Base-by-base conservation (phyloP, 2,113 vertebrate genomes). In the Chunga burmeisteri region DNA sequence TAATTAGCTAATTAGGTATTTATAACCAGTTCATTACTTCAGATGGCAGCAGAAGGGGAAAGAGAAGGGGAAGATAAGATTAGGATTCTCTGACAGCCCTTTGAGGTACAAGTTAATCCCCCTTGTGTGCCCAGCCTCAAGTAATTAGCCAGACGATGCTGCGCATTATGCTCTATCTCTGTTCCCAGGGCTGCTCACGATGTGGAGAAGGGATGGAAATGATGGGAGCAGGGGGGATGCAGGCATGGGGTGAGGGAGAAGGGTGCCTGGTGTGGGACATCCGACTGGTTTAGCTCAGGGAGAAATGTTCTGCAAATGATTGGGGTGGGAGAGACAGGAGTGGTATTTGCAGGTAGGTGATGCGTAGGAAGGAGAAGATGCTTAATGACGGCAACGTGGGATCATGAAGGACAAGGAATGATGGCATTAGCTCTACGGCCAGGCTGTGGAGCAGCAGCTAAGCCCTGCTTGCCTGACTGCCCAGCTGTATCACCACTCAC, bases 1-100 rank as follows among this genome's bases (percentile, higher is more conserved):
- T 98, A 98, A 98, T 97, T 96, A 98, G 94, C 96, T 98, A 98
- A 98, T 98, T 98, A 98, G 93, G 86, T 94, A 97, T 96, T 97
- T 96, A 93, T 93, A 97, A 95, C 32, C 72, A 97, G 91, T 91
- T 95, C 92, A 93, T 97, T 91, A 75, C 82, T 95, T 97, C 85
- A 23, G 26, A 90, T 78, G 67, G 72, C 55, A 90, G 79, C 82
- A 32, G 75, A 93, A 96, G 27, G 29, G 13, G 21, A 93, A 95
- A 72, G 38, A 94, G 83, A 85, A 89, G 63, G 86, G 66, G 65
- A 92, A 90, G 73, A 82, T 21, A 52, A 96, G 96, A 98, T 97
- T 94, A 94, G 93, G 95, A 96, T 95, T 96, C 93, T 87, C 65
- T 80, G 86, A 85, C 88, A 96, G 93, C 94, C 95, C 83, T 91